phyloP scores from a whole-genome alignment of 1,140 invertebrate species.

The Schlechtendalia chinensis region DNA sequence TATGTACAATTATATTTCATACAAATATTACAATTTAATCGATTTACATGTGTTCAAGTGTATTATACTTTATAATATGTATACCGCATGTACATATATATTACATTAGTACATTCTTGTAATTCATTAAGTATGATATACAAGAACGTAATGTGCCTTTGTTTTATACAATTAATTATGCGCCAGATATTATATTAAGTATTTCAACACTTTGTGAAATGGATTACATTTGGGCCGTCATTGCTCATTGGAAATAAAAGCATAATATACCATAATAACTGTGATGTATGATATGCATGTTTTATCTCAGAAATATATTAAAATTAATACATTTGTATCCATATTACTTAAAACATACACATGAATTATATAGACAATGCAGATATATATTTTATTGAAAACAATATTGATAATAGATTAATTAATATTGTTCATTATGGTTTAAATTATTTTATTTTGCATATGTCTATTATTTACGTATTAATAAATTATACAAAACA shows the following conservation, averaged over 20 bases:
- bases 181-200: neutral
- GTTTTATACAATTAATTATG: conserved; percentile 13
- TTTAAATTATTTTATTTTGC: neutral
- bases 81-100: neutral
- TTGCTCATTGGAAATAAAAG: neutral
- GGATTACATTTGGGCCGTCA: neutral
- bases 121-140: conserved; percentile 11
- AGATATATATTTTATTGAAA: conserved; percentile 1
- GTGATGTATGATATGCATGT: neutral
- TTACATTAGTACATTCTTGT: neutral
- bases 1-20: neutral
- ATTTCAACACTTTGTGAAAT: neutral
- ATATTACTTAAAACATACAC: neutral
- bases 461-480: neutral
- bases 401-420: neutral
- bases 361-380: neutral
- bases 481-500: neutral
- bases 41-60: neutral
- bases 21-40: neutral
- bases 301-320: neutral
- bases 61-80: neutral
- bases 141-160: conserved; percentile 1
- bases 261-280: neutral
- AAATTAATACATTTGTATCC: neutral
- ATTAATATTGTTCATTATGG: neutral